Conservation (phyloP, 2,797 vertebrate genomes). For the Echiichthys vipera region DNA sequence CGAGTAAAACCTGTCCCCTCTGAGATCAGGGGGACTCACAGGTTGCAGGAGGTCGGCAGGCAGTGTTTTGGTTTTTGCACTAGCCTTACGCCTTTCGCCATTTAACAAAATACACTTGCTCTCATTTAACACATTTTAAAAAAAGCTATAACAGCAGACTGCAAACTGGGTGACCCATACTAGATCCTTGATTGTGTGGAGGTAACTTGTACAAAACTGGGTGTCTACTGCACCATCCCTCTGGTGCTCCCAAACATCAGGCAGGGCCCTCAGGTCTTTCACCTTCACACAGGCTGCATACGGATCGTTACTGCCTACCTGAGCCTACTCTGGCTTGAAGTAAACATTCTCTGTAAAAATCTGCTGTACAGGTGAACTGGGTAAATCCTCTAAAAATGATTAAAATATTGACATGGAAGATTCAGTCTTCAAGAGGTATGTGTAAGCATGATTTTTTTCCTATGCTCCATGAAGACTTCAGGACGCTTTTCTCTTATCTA, state of each 20-base stretch:
- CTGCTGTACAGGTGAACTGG: constrained; percentile 26
- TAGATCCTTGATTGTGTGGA: not conserved
- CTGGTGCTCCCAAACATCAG: constrained; percentile 54
- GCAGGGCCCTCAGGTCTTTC: constrained; percentile 37
- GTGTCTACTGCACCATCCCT: constrained; percentile 9
- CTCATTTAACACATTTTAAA: no score
- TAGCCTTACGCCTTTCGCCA: not conserved
- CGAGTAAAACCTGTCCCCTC: no score
- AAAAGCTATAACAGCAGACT: no score
- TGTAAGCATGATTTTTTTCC: constrained; percentile 37
- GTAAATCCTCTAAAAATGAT: constrained; percentile 11
- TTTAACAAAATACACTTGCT: not conserved
- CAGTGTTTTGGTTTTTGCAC: not conserved
- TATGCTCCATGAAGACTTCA: constrained; percentile 29
- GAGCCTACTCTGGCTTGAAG: constrained; percentile 18
- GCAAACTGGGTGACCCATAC: no score
- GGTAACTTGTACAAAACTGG: not conserved
- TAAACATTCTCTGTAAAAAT: constrained; percentile 44
- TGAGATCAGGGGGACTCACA: constrained; percentile 9
- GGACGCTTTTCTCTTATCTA: constrained; percentile 20
- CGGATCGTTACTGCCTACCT: constrained; percentile 7
- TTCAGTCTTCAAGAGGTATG: constrained; percentile 13
- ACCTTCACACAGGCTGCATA: constrained; percentile 21
- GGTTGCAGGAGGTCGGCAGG: not conserved
- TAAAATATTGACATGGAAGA: constrained; percentile 3